Evolutionary conservation across 2,888 invertebrate species (phyloP).

Genomic region (Glaucopsyche alexis): DNA sequence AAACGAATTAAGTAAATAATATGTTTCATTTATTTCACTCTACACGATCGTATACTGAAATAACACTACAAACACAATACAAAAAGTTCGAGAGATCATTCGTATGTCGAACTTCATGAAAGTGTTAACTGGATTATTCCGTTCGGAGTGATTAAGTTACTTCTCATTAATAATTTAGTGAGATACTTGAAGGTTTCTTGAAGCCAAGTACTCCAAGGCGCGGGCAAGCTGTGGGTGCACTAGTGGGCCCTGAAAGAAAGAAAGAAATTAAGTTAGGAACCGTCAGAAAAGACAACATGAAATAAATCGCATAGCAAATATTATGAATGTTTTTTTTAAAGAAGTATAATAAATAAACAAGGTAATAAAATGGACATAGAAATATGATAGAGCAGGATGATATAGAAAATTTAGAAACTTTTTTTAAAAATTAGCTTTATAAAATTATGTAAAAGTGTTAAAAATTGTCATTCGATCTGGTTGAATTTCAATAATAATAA

Average conservation of each 20-base stretch:
- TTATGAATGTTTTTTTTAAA: too few relatives aligned
- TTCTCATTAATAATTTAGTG: background rate
- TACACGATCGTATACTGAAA: background rate
- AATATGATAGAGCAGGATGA: too few relatives aligned
- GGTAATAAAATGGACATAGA: too few relatives aligned
- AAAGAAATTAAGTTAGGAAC: background rate
- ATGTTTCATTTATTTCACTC: slow-evolving; percentile 4
- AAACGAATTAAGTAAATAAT: background rate
- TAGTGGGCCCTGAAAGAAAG: slow-evolving; percentile 2
- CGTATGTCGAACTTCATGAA: slow-evolving; percentile 18
- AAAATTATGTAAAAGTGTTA: too few relatives aligned
- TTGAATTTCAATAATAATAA: background rate
- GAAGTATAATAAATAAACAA: too few relatives aligned
- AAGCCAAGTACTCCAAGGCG: slow-evolving; percentile 57
- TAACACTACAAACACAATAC: background rate
- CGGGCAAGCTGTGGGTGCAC: slow-evolving; percentile 57
- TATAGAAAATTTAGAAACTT: too few relatives aligned
- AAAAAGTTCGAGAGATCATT: background rate
- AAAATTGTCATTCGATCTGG: too few relatives aligned
- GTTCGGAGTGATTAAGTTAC: background rate
- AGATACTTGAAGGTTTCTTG: slow-evolving; percentile 17
- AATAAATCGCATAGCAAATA: too few relatives aligned
- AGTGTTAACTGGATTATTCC: background rate
- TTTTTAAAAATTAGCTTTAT: too few relatives aligned
- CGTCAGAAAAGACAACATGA: background rate